Evolutionary conservation across 2,113 vertebrate species (phyloP), one percentile per base, ranked within the genome.

Genomic region (Caloenas nicobarica): DNA sequence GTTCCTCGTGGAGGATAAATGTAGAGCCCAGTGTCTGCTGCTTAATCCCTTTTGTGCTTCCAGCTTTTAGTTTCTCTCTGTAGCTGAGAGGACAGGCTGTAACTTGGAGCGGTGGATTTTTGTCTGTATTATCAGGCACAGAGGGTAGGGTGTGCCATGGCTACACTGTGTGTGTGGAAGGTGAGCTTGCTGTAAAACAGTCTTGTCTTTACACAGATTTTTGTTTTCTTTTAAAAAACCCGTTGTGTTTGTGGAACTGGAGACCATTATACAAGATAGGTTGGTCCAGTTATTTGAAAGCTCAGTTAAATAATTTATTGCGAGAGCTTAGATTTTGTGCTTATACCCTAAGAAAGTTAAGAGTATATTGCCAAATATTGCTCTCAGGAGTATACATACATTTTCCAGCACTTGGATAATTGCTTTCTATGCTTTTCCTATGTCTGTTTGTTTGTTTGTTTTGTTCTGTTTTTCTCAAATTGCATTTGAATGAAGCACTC

Each of bases 391-490:
- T 16, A 61, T 33, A 53, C 24, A 14, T 13, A 15, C 54, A 9
- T 87, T 91, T 96, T 66, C 28, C 71, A 96, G 71, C 77, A 44
- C 28, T 51, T 48, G 46, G 26, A 12, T 58, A n/a, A 78, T 68
- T 40, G 33, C 57, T 77, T 65, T 86, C n/a, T 44, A 14, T 34
- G 8, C 77, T 93, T 85, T 76, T 68, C 57, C 29, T 51, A 0
- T 38, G n/a, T 54, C 53, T 74, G 7, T 9, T 11, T 9, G 17
- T 9, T 34, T 60, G 17, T 28, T 23, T 34, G 4, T 34, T 38
- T 7, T 21, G 21, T 24, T 5, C 16, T 7, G 36, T 36, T 31
- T 38, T 29, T 4, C 46, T 62, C 33, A 82, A 82, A 70, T 62
- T 16, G 31, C 21, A 19, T 79, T 69, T 50, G 44, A 91, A 44